Base-by-base conservation (phyloP, 2,797 vertebrate species). In the Peromyscus attwateri region DNA sequence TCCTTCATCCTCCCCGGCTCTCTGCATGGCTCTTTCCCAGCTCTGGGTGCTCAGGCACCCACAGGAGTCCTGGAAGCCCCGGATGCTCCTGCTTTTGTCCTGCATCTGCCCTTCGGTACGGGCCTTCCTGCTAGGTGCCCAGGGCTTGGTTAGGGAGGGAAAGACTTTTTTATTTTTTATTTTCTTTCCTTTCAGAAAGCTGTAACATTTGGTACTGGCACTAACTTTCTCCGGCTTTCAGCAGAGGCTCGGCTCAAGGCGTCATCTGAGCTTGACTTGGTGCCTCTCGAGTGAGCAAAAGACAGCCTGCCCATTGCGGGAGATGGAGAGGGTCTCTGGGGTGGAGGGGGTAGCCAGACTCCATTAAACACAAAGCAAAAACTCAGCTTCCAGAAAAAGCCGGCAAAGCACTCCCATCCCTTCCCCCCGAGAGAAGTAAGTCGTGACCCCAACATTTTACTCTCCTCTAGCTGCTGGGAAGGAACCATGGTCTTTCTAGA, bases 191-290 rank as follows among this genome's bases (percentile, higher is more conserved):
- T 25, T 57, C 27, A 68, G 40, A 95, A 71, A 64, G 29, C 85
- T 43, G 10, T 55, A 66, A 49, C 6, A 6, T 25, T 37, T 43
- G 46, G 4, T 0, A 0, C 83, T 1, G 21, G 40, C n/a, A 25
- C 31, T n/a, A 14, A 73, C 55, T 96, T 93, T 64, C 34, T 62
- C 80, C 76, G 34, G 46, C n/a, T 40, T 68, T 16, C 0, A 80
- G 57, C 43, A 37, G 0, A 6, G 3, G 43, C 21, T 82, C 19
- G 92, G 76, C 21, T 55, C 1, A 0, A 40, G 52, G 37, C 2
- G 49, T 52, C 91, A 85, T 87, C 71, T 46, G 81, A 76, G 55
- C 57, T 85, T 46, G 91, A 76, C 71, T 64, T 46, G 91, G 95
- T 79, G 31, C 31, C 68, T 55, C 71, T 93, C 25, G 0, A 0